These are phyloP conservation scores for fruit fly (Drosophila melanogaster) DNA, from an alignment of 1,140 invertebrate genomes.

Conservation along the genomic window DNA sequence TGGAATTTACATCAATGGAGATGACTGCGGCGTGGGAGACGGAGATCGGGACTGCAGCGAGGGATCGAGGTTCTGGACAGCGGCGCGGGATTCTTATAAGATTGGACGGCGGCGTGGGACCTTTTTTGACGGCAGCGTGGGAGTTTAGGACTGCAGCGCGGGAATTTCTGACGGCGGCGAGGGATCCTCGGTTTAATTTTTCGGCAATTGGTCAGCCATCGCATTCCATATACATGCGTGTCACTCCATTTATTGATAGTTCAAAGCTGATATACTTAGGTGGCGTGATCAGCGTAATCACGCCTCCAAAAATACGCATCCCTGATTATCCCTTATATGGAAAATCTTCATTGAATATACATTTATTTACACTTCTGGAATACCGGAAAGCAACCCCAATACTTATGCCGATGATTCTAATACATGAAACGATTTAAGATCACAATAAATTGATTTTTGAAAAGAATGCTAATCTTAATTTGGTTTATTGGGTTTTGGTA, in stretches of 20 bases:
- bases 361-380: constrained; percentile 66
- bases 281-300: constrained; percentile 30
- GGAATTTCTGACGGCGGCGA: constrained; percentile 44
- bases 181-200: constrained; percentile 62
- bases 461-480: constrained; percentile 36
- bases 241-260: constrained; percentile 24
- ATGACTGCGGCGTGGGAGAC: background rate
- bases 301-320: constrained; percentile 52
- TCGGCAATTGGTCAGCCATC: constrained; percentile 2
- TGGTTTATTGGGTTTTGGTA: constrained; percentile 13
- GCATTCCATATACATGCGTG: background rate
- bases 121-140: constrained; percentile 53
- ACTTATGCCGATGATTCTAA: constrained; percentile 58
- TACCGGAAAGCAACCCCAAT: constrained; percentile 60
- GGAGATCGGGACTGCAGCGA: constrained; percentile 15
- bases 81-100: constrained; percentile 33
- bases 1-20: background rate
- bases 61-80: constrained; percentile 20
- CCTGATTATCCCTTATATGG: constrained; percentile 53
- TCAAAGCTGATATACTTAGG: constrained; percentile 75
- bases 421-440: constrained; percentile 6
- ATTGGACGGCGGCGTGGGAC: constrained; percentile 68
- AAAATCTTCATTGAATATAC: constrained; percentile 60
- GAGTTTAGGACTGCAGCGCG: constrained; percentile 44
- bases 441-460: constrained; percentile 63